These are phyloP conservation scores for Cairina moschata DNA, from an alignment of 2,113 vertebrate species.

Conservation along the genomic window DNA sequence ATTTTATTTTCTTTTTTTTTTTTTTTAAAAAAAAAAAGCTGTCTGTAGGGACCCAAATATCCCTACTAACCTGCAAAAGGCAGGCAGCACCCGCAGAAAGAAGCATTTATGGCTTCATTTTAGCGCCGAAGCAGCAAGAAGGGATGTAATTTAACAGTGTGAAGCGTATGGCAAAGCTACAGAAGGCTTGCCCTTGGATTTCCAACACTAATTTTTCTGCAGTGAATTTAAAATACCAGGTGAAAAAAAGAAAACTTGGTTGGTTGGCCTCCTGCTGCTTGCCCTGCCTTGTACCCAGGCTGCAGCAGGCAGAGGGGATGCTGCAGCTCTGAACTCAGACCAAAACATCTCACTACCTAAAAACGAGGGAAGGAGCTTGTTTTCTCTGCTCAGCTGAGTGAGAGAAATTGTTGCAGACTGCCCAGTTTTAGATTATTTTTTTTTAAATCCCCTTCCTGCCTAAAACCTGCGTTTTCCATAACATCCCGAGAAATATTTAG, in stretches of 20 bases:
- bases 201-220: not conserved
- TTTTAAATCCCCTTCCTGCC: not conserved
- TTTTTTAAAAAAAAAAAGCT: not conserved
- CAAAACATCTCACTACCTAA: not conserved
- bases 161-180: not conserved
- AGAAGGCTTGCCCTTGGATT: not conserved
- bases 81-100: not conserved
- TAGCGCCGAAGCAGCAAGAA: not conserved
- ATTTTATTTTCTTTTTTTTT: not conserved
- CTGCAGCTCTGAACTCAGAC: not conserved
- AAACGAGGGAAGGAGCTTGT: not conserved
- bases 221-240: not conserved
- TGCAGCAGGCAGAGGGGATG: not conserved
- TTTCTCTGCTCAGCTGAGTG: not conserved
- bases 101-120: not conserved
- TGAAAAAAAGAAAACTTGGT: accelerated
- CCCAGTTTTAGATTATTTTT: not conserved
- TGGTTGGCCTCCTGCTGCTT: not conserved
- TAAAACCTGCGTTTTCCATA: not conserved
- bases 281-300: not conserved
- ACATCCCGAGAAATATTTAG: not conserved
- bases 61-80: constrained; percentile 10
- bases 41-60: not conserved
- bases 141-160: not conserved
- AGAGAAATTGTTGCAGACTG: not conserved